Percentiles rank a stretch among this genome's conserved stretches.
Conservation (phyloP, 2,113 vertebrate species). For the Limanda limanda region DNA sequence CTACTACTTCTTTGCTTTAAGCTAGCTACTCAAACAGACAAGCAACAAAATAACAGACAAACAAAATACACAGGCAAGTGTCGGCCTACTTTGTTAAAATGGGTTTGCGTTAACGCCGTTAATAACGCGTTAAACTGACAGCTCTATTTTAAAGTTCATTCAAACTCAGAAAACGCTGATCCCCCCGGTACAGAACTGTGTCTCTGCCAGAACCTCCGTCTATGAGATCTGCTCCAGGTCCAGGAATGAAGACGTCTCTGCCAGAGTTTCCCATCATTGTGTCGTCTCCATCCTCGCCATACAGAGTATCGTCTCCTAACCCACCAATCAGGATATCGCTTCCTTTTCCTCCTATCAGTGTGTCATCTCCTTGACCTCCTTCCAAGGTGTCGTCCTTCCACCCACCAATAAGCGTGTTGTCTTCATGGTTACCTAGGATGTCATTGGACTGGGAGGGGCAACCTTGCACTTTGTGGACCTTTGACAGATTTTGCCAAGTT, state of each 20-base stretch:
- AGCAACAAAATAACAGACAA: too few species aligned
- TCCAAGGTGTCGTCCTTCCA: constrained; percentile 51
- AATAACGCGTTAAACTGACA: too few species aligned
- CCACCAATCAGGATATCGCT: constrained; percentile 58
- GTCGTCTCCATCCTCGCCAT: constrained; percentile 66
- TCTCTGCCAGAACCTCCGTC: constrained; percentile 69
- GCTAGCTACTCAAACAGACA: too few species aligned
- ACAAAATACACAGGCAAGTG: too few species aligned
- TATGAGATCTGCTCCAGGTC: constrained; percentile 59
- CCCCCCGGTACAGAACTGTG: constrained; percentile 54
- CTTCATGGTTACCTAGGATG: constrained; percentile 51
- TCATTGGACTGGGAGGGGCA: constrained; percentile 51
- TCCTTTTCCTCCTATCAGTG: constrained; percentile 59
- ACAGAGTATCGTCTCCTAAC: constrained; percentile 64
- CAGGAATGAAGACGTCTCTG: constrained; percentile 61
- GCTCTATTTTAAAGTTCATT: too few species aligned
- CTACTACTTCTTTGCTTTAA: too few species aligned
- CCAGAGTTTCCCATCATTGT: constrained; percentile 61
- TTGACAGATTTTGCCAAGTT: too few species aligned
- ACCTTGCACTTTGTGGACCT: too few species aligned
- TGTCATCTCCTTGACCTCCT: constrained; percentile 67
- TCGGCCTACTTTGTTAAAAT: too few species aligned
- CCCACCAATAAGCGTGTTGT: constrained; percentile 58
- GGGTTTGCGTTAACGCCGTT: too few species aligned
- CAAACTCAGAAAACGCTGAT: too few species aligned